Percentiles rank a stretch among this genome's conserved stretches.
Evolutionary conservation across 1,140 invertebrate species (phyloP).

Genomic region (Bombus confusus): DNA sequence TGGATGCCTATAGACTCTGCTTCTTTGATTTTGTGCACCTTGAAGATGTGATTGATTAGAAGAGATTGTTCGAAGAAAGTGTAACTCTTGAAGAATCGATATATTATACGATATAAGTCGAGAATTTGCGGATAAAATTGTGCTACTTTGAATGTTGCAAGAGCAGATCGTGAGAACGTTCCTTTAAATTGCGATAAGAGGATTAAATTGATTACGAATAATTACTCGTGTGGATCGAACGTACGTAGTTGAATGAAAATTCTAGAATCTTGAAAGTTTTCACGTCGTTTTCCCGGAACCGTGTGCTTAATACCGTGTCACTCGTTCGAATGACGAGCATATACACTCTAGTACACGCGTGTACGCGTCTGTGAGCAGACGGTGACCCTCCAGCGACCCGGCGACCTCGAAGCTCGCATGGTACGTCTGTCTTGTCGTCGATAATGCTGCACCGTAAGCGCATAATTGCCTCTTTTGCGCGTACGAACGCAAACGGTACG

Average conservation of each 20-base stretch:
- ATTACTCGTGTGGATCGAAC: too few species aligned
- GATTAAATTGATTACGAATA: too few species aligned
- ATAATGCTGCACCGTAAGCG: conserved; percentile 62
- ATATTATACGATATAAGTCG: too few species aligned
- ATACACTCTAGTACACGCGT: neutral
- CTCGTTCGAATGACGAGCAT: neutral
- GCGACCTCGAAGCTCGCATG: conserved; percentile 52
- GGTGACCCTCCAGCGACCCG: conserved; percentile 60
- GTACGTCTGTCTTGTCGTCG: conserved; percentile 61
- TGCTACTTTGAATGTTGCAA: too few species aligned
- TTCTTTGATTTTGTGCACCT: too few species aligned
- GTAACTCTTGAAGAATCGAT: too few species aligned
- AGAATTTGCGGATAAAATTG: neutral
- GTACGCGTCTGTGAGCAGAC: conserved; percentile 24
- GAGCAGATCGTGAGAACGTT: too few species aligned
- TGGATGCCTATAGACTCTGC: too few species aligned
- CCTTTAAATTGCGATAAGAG: too few species aligned
- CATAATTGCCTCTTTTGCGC: conserved; percentile 62
- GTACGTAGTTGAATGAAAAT: too few species aligned
- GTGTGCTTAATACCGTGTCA: neutral
- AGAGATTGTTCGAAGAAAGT: neutral
- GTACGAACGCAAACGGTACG: conserved; percentile 29
- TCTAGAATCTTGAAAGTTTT: neutral
- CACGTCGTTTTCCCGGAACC: neutral
- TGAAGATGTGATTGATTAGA: neutral